Evolutionary conservation across 2,888 invertebrate species (phyloP), one percentile per base, ranked within the genome.

Genomic region (Acleris sparsana): DNA sequence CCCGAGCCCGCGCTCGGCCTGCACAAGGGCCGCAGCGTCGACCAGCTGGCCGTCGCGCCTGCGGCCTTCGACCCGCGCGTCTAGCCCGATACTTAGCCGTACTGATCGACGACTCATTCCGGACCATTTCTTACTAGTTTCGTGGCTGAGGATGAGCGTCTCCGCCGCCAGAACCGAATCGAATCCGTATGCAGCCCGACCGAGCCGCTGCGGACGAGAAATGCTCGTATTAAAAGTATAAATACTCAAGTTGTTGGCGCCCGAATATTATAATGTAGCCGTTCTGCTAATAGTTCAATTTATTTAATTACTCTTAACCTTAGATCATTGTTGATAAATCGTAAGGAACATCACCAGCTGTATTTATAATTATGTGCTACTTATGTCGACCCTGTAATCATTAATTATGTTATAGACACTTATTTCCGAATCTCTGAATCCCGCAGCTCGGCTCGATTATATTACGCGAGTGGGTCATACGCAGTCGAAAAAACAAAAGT

Each of bases 61-160:
- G 72, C 80, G 61, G 82, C 84, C 60, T 73, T 74, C 62, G 86
- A 86, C 63, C 88, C 87, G 43, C 79, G 82, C 72, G 81, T 83
- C 57, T 87, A 84, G 29, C 51, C 22, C 48, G 4, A 51, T 57
- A 63, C 13, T 18, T 18, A 48, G 57, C 5, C 43, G 59, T 53
- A 55, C 78, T 79, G 80, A 79, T 78, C 80, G 80, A 79, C 80
- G 83, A 84, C 90, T 91, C 90, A 90, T 90, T 86, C 79, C 72
- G 76, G 86, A 89, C 88, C 91, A 91, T 91, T 91, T 92, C 90
- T 80, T 86, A 82, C 81, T 74, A 72, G 79, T 87, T 81, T 73
- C 78, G 77, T 80, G 69, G 83, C 82, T 83, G 83, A 78, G 77
- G 70, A 77, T 7, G 74, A 74, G 82, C 52, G 78, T 82, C 75